phyloP scores from a whole-genome alignment of 2,797 vertebrate genomes.

The Acrocephalus scirpaceus region DNA sequence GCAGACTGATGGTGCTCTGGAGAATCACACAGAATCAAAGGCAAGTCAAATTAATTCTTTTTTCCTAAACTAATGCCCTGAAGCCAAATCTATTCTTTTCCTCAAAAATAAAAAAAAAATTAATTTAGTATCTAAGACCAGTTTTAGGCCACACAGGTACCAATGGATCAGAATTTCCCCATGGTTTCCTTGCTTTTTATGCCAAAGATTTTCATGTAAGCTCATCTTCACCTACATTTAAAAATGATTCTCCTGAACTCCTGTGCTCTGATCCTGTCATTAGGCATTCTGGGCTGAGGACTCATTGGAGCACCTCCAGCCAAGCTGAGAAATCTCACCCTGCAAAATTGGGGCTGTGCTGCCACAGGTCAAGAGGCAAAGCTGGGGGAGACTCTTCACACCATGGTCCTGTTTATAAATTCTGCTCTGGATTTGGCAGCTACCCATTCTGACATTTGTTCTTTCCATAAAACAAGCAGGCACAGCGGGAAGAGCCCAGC shows the following conservation, averaged over 20 bases:
- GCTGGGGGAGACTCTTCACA: background rate
- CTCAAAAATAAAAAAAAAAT: background rate
- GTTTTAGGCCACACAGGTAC: background rate
- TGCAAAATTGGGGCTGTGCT: background rate
- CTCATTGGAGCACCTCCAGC: background rate
- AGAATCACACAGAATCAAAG: background rate
- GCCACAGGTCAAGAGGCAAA: background rate
- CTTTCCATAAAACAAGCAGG: background rate
- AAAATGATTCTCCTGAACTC: background rate
- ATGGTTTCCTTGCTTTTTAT: background rate
- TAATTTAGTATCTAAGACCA: background rate
- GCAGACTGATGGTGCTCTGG: background rate
- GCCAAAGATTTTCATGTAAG: background rate
- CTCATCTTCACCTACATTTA: background rate
- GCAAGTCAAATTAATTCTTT: background rate
- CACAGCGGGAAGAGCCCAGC: background rate
- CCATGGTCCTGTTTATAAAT: background rate
- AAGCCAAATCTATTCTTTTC: background rate
- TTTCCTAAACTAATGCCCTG: background rate
- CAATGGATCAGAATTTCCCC: background rate
- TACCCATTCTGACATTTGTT: background rate
- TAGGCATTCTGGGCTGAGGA: background rate
- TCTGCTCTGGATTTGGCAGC: background rate
- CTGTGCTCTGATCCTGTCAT: background rate
- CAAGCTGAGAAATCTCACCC: background rate